Base-by-base conservation (phyloP, 1,140 invertebrate genomes). In the Lysiphlebus fabarum region DNA sequence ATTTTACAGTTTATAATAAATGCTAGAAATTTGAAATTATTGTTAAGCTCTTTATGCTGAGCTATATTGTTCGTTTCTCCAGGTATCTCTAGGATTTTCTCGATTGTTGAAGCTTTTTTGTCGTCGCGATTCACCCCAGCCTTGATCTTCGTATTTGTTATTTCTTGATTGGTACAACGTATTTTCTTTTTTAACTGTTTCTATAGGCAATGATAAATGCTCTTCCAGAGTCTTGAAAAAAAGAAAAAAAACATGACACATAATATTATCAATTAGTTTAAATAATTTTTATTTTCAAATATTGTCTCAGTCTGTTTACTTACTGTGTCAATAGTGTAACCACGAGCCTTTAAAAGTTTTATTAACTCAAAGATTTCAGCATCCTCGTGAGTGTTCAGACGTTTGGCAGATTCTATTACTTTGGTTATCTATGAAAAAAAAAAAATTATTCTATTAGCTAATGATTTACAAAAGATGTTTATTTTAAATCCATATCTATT, bases 281-380 rank as follows among this genome's bases (percentile, higher is more conserved):
- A 26, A 12, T 4, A 41, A 40, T 40, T 37, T 41, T 1, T 6
- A 40, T 12, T 47, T 1, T 45, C 5, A 45, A 45, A 10, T 11
- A n/a, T 45, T 14, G 12, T n/a, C 4, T 26, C 9, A 8, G 0
- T 10, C 8, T 36, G 10, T 14, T 8, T 40, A 45, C 33, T 40
- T 51, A 58, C 56, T 38, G 36, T 50, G 0, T 38, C 11, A 5
- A 11, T 6, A 42, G 50, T 42, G 40, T 51, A 58, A 6, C 41
- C 33, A 33, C 41, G 12, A 34, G 14, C 12, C 34, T 51, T 47
- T 6, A 58, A 17, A 4, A 74, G 66, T 51, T 78, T 75, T 34
- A 76, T 45, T 11, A 85, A 64, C 44, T 74, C 65, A 6, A 71
- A 63, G 33, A 84, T 74, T 65, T 85, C 81, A 0, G 67, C 6